Conservation (phyloP, 2,888 invertebrate species). For the Zaprionus bogoriensis region DNA sequence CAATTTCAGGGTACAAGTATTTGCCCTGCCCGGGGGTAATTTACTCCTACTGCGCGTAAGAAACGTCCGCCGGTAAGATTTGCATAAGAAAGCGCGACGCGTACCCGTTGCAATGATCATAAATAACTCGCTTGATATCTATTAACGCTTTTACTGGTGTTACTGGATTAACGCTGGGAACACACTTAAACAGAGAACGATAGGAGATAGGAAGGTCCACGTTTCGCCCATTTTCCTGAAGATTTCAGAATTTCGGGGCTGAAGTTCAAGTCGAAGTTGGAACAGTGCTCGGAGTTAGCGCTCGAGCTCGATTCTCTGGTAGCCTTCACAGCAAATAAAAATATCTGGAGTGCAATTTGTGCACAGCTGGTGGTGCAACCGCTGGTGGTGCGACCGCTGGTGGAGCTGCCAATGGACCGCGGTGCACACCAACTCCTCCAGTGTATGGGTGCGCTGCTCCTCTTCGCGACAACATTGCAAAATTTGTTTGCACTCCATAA, state of each 20-base stretch:
- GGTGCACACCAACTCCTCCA: not conserved
- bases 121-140: slow-evolving; percentile 78
- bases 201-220: slow-evolving; percentile 25
- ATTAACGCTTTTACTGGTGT: slow-evolving; percentile 76
- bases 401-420: not conserved
- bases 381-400: slow-evolving; percentile 50
- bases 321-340: slow-evolving; percentile 74
- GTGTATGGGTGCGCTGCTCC: not conserved
- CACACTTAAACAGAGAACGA: not conserved
- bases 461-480: slow-evolving; percentile 61
- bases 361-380: slow-evolving; percentile 75
- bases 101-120: slow-evolving; percentile 55
- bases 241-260: slow-evolving; percentile 20
- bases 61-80: slow-evolving; percentile 41
- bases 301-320: slow-evolving; percentile 20
- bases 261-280: slow-evolving; percentile 1
- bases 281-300: not conserved
- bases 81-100: slow-evolving; percentile 58
- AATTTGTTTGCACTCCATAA: slow-evolving; percentile 79
- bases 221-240: slow-evolving; percentile 30
- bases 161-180: slow-evolving; percentile 64
- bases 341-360: slow-evolving; percentile 75
- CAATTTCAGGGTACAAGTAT: slow-evolving; percentile 50
- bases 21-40: slow-evolving; percentile 73
- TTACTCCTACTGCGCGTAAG: slow-evolving; percentile 73